Evolutionary conservation across 2,113 vertebrate genomes (phyloP).

Genomic region (Paracyprichromis sp.): DNA sequence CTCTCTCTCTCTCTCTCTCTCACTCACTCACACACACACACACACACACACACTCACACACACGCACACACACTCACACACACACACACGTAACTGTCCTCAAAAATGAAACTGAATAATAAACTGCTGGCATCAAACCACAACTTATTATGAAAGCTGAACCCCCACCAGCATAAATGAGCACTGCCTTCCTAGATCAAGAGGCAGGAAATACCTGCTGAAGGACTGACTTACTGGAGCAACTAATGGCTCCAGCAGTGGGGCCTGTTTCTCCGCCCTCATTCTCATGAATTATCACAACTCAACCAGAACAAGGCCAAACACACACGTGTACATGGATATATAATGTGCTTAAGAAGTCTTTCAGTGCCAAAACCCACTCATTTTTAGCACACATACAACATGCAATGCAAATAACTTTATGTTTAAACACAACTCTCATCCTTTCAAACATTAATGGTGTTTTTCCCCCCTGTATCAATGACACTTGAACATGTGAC

Average conservation of each 20-base stretch:
- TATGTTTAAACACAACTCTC: background rate
- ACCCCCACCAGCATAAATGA: slow-evolving; percentile 60
- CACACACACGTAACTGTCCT: background rate
- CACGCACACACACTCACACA: background rate
- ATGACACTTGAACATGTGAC: background rate
- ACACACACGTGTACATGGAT: background rate
- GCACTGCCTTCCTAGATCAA: slow-evolving; percentile 56
- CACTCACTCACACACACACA: background rate
- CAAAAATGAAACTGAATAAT: slow-evolving; percentile 57
- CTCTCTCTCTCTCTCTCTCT: background rate
- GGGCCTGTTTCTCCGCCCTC: slow-evolving; percentile 23
- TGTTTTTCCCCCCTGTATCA: background rate
- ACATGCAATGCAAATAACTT: background rate
- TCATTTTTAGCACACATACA: background rate
- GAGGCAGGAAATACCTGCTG: slow-evolving; percentile 71
- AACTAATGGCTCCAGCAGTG: slow-evolving; percentile 50
- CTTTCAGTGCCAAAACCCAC: background rate
- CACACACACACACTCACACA: too few relatives aligned
- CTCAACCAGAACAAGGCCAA: background rate
- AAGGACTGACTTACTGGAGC: slow-evolving; percentile 45
- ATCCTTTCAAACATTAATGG: background rate
- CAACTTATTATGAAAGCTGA: slow-evolving; percentile 55
- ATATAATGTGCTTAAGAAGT: background rate
- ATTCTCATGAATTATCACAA: slow-evolving; percentile 33
- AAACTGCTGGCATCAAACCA: slow-evolving; percentile 65